These are phyloP conservation scores for Cryptops parisi DNA, from an alignment of 2,888 invertebrate species.

Conservation along the genomic window DNA sequence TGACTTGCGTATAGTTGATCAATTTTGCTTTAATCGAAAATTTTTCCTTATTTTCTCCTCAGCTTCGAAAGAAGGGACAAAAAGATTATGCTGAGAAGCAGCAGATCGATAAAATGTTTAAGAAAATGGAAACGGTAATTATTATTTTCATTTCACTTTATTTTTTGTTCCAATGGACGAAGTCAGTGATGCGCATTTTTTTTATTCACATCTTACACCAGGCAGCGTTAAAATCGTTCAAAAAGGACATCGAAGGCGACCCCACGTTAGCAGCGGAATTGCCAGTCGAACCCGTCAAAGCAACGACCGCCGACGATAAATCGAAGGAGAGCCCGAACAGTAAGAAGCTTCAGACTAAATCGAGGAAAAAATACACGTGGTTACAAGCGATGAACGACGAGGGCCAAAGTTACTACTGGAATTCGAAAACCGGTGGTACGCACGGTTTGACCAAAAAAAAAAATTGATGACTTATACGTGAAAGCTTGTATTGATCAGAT, in stretches of 20 bases:
- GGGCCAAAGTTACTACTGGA: conserved; percentile 73
- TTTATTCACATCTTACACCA: no score
- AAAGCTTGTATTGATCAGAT: no score
- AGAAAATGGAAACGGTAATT: conserved; percentile 87
- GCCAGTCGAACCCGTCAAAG: neutral
- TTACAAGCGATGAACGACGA: conserved; percentile 61
- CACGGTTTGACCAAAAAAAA: neutral
- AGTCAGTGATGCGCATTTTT: no score
- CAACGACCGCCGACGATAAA: no score
- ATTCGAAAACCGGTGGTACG: conserved; percentile 61
- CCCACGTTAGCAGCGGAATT: neutral
- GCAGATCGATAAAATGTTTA: conserved; percentile 59
- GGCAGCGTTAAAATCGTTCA: no score
- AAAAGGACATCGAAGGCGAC: no score
- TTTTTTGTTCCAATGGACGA: no score
- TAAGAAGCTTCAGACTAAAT: neutral
- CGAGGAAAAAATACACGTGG: conserved; percentile 39
- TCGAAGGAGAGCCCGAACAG: no score
- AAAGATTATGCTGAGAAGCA: conserved; percentile 61
- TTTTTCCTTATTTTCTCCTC: conserved; percentile 12
- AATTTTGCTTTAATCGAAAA: no score
- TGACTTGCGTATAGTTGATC: no score
- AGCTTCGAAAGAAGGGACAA: conserved; percentile 60
- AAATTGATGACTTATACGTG: neutral
- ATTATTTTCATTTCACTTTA: no score